A percentile compares a stretch with the other conserved stretches of the same genome.
Evolutionary conservation across 2,888 invertebrate species (phyloP).

Genomic region (Achlya flavicornis): DNA sequence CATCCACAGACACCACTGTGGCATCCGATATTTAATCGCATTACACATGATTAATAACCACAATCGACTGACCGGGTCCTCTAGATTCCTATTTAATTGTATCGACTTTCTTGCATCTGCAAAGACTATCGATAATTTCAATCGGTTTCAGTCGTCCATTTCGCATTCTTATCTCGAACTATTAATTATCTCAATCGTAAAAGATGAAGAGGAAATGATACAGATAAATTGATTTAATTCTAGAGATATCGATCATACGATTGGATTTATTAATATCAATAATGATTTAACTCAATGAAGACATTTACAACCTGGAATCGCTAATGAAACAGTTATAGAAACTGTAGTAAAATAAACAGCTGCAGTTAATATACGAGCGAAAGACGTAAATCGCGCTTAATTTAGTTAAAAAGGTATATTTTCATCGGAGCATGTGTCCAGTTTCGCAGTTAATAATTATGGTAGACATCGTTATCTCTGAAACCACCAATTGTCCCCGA

Average conservation of each 20-base stretch:
- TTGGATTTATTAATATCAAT: constrained; percentile 9
- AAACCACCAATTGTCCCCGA: constrained; percentile 47
- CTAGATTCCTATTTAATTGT: constrained; percentile 71
- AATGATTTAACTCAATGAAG: not conserved
- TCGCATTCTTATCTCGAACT: constrained; percentile 43
- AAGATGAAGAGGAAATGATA: constrained; percentile 36
- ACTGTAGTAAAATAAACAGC: constrained; percentile 1
- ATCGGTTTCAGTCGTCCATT: constrained; percentile 42
- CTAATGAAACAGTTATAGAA: constrained; percentile 8
- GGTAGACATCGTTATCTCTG: constrained; percentile 43
- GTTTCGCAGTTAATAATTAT: constrained; percentile 21
- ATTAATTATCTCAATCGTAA: constrained; percentile 43
- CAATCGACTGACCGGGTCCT: constrained; percentile 66
- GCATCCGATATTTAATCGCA: constrained; percentile 47
- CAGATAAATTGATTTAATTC: constrained; percentile 21
- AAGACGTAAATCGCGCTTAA: not conserved
- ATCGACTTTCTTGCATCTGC: constrained; percentile 63
- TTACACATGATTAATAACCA: constrained; percentile 64
- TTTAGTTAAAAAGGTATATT: constrained; percentile 8
- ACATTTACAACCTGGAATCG: constrained; percentile 4
- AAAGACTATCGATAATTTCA: constrained; percentile 49
- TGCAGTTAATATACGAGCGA: not conserved
- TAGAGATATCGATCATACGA: not conserved
- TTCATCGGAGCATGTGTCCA: not conserved
- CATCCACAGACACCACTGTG: constrained; percentile 16